Base-by-base conservation (phyloP, 2,113 vertebrate species). In the Notiomystis cincta region DNA sequence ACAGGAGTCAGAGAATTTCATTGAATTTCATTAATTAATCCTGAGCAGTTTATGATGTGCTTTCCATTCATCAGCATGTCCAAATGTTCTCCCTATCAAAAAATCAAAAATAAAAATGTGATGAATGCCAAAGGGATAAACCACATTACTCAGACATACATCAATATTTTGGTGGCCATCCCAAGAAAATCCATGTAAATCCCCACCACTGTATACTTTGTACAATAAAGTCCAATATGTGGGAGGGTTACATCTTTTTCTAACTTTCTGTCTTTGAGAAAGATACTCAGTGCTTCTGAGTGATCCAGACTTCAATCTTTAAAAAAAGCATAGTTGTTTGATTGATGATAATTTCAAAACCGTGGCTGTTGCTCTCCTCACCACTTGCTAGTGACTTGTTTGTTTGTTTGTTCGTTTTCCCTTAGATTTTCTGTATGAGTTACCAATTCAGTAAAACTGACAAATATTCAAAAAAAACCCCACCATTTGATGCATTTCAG, bases 291-390 rank as follows among this genome's bases (percentile, higher is more conserved):
- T 70, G 21, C 11, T 66, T 67, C 76, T 4, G 9, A 18, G 65
- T 40, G 18, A n/a, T 64, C 18, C 23, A 64, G 57, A 61, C 10
- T 64, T 80, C 16, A 64, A 3, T 28, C 23, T 7, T 64, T 37
- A 3, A 50, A 31, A 87, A 45, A 48, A 10, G 0, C 0, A 0
- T 17, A 22, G 7, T 15, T 50, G 8, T 58, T 38, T 53, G 15
- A 62, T 35, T 24, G 6, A 8, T 6, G 3, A 9, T 25, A 47
- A 13, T 62, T 91, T 92, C 73, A 78, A 89, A 92, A 21, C 8
- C 31, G 9, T 27, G 7, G n/a, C 6, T 83, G 23, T 66, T 76
- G 30, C 22, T 48, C 35, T 48, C n/a, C n/a, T 45, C 17, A 35
- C 21, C 24, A 28, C 15, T 82, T 48, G 10, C 11, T 38, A 33